phyloP scores from a whole-genome alignment of 2,797 vertebrate species.

The Allobates femoralis region DNA sequence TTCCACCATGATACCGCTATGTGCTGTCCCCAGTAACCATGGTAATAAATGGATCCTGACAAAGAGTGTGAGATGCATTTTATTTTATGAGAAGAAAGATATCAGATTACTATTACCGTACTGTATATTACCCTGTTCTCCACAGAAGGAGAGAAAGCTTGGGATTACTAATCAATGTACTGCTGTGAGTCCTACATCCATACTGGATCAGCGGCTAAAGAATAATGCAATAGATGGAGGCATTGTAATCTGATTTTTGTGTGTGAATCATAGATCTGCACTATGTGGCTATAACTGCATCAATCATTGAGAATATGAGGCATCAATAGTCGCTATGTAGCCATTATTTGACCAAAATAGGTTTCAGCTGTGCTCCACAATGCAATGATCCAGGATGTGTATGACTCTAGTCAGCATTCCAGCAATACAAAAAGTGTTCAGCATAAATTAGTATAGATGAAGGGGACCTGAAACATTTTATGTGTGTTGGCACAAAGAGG shows the following conservation, averaged over 20 bases:
- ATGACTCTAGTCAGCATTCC: background rate
- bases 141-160: background rate
- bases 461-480: background rate
- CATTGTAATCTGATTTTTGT: background rate
- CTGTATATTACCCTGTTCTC: background rate
- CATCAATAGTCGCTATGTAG: background rate
- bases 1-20: background rate
- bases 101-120: constrained; percentile 1
- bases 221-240: background rate
- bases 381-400: background rate
- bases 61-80: constrained; percentile 24
- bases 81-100: background rate
- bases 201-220: background rate
- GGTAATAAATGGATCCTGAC: constrained; percentile 33
- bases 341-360: background rate
- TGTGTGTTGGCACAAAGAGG: too few species aligned
- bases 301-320: background rate
- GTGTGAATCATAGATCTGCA: background rate
- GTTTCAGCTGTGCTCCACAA: background rate
- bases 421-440: background rate
- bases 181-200: background rate
- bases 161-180: background rate
- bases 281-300: background rate
- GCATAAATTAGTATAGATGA: background rate
- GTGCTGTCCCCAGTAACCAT: constrained; percentile 33